A percentile compares a stretch with the other conserved stretches of the same genome.
phyloP scores from a whole-genome alignment of 35 echinoderm and acorn worm genomes.

The Ophiothrix spiculata region DNA sequence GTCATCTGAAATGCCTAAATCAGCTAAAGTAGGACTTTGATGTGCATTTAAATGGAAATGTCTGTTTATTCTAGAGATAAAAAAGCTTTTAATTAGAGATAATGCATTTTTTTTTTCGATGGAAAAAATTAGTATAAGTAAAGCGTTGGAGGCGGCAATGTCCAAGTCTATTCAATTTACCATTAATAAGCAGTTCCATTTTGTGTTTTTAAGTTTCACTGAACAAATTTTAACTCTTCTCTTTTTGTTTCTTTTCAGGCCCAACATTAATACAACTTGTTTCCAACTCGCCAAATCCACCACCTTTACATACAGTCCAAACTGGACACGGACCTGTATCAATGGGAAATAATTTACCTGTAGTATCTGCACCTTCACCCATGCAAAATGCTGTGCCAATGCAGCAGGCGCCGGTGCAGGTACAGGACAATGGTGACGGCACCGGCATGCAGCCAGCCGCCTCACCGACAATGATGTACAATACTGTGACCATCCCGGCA shows the following conservation, averaged over 20 bases:
- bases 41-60: too few species aligned
- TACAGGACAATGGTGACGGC: slow-evolving; percentile 22
- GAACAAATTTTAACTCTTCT: slow-evolving; percentile 7
- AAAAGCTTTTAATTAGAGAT: too few species aligned
- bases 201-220: too few species aligned
- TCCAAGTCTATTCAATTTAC: too few species aligned
- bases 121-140: too few species aligned
- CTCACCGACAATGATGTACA: slow-evolving; percentile 20
- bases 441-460: slow-evolving; percentile 55
- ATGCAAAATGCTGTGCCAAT: slow-evolving; percentile 34
- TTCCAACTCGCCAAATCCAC: slow-evolving; percentile 82
- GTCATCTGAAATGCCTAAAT: too few species aligned
- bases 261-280: slow-evolving; percentile 87
- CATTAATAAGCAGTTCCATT: too few species aligned
- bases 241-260: slow-evolving; percentile 56
- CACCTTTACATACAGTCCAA: slow-evolving; percentile 86
- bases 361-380: slow-evolving; percentile 63
- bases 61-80: too few species aligned
- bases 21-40: too few species aligned
- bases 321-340: slow-evolving; percentile 79
- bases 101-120: too few species aligned
- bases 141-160: too few species aligned
- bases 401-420: slow-evolving; percentile 79
- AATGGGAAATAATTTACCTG: slow-evolving; percentile 38
- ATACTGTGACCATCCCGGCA: not conserved